Base-by-base conservation (phyloP, 2,113 vertebrate species). In the Murina feae region DNA sequence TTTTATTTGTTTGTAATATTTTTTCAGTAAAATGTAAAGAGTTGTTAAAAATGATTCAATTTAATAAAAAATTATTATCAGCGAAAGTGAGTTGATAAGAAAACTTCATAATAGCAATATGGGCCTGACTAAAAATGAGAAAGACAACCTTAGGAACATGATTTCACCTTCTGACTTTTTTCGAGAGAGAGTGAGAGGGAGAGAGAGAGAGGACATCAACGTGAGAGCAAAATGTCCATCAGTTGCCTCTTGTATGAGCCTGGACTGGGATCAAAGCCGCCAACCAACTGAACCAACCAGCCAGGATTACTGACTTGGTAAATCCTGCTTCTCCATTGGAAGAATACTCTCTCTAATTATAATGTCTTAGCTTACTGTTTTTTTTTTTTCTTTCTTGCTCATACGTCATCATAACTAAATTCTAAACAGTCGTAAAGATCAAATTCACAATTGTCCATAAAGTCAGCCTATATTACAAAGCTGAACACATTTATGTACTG, bases 301-400 rank as follows among this genome's bases (percentile, higher is more conserved):
- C 13, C 30, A 65, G 63, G 30, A 25, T 69, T 76, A n/a, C 55
- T 13, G 30, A 8, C 8, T 80, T 1, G 28, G 21, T 18, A 30
- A 58, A 13, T 4, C 21, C 10, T 51, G 5, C 25, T 58, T 0
- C 17, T 44, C 20, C 6, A 0, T 4, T 16, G 66, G 63, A 72
- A 5, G 10, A 6, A 1, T 0, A 9, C 1, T 0, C 20, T 39
- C 17, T 20, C 28, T 47, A 23, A 0, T 4, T 7, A 39, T 5
- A 32, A 2, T 1, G 4, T 12, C 12, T 14, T 2, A 17, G 8
- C 25, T 44, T 17, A 28, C 58, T 32, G 25, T 2, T 65, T 10
- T 12, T 58, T 58, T 11, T 58, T 28, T 60, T 60, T 49, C n/a
- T 55, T 25, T 72, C 68, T 78, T 8, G 2, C 14, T 35, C 8